Conservation (phyloP, 2,888 invertebrate species). For the Amblyteles armatorius region DNA sequence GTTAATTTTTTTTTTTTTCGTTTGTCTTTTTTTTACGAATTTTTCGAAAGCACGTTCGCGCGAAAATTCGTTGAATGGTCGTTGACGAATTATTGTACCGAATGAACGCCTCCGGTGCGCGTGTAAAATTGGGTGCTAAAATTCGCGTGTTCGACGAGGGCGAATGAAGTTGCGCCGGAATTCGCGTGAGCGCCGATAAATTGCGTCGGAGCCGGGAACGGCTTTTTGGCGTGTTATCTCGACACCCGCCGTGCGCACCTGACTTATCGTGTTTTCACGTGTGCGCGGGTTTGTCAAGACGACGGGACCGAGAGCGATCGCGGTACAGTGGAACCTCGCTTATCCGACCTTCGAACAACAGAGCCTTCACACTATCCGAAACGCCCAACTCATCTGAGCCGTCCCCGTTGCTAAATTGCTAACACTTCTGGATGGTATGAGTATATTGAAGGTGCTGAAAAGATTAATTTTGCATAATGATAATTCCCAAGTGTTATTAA, state of each 20-base stretch:
- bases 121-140: not conserved
- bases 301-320: slow-evolving; percentile 4
- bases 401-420: no score
- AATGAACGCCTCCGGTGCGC: not conserved
- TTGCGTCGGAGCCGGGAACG: not conserved
- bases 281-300: not conserved
- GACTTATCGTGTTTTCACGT: not conserved
- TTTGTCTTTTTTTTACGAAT: not conserved
- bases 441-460: no score
- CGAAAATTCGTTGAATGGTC: not conserved
- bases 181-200: not conserved
- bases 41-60: not conserved
- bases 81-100: not conserved
- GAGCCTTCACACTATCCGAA: no score
- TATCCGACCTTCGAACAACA: no score
- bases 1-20: not conserved
- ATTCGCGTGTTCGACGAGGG: not conserved
- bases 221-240: not conserved
- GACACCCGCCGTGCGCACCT: not conserved
- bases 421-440: no score
- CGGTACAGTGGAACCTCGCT: not conserved
- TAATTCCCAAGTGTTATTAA: no score
- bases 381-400: no score
- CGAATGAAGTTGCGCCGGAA: not conserved
- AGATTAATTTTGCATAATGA: no score